Evolutionary conservation across 2,113 vertebrate genomes (phyloP).

Genomic region (Dendrocopos noguchii): DNA sequence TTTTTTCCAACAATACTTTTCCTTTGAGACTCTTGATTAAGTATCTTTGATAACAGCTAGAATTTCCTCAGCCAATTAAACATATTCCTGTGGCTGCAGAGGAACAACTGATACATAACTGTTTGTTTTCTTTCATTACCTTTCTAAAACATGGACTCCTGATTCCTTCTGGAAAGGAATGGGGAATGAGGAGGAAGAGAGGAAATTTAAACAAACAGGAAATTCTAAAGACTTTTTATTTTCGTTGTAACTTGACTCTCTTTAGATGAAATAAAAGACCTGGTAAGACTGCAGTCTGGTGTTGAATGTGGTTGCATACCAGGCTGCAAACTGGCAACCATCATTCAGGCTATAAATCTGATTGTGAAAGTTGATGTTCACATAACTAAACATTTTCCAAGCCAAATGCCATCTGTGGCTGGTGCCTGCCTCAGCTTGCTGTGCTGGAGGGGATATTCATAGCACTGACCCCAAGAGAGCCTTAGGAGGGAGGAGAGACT

Average conservation of each 20-base stretch:
- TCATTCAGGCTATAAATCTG: background rate
- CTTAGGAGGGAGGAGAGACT: background rate
- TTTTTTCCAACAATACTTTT: background rate
- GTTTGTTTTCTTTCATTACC: background rate
- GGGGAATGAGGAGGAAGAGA: background rate
- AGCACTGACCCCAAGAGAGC: background rate
- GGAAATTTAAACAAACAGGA: background rate
- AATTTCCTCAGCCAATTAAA: background rate
- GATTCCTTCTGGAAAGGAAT: background rate
- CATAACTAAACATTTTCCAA: background rate
- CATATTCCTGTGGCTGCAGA: background rate
- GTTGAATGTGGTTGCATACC: background rate
- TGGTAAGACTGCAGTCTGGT: background rate
- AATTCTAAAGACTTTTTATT: background rate
- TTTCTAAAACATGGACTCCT: background rate
- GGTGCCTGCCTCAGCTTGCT: slow-evolving; percentile 32
- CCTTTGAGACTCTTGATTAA: background rate
- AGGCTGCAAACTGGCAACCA: background rate
- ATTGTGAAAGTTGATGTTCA: background rate
- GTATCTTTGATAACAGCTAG: background rate
- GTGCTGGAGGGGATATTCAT: background rate
- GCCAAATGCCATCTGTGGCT: background rate
- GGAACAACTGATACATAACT: background rate
- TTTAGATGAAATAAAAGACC: background rate
- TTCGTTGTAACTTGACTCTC: background rate